These are phyloP conservation scores for Puntigrus tetrazona DNA, from an alignment of 2,113 vertebrate species.

Conservation along the genomic window DNA sequence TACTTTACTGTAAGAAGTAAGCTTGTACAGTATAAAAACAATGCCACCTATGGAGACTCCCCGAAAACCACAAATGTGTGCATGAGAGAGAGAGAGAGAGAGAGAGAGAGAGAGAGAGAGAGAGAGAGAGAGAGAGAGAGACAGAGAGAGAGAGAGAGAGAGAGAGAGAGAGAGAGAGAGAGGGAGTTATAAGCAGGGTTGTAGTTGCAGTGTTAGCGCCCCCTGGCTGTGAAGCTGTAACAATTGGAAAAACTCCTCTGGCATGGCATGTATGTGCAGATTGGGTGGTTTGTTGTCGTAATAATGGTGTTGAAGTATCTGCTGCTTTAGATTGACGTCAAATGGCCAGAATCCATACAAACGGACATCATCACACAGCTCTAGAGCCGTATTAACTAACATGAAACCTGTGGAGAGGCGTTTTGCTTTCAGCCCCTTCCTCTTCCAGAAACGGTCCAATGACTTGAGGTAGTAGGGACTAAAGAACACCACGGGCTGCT, in stretches of 20 bases:
- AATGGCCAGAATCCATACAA: conserved; percentile 29
- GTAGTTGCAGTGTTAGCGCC: not conserved
- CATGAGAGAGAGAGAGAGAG: too few relatives aligned
- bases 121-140: too few relatives aligned
- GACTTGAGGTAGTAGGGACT: not conserved
- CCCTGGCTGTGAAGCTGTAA: conserved; percentile 24
- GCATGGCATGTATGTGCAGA: not conserved
- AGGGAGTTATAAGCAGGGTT: conserved; percentile 3
- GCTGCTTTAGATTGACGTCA: not conserved
- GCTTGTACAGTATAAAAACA: too few relatives aligned
- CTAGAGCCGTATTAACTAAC: conserved; percentile 7
- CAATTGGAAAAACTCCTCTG: not conserved
- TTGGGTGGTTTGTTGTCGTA: not conserved
- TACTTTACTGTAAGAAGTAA: too few relatives aligned
- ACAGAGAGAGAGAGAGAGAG: too few relatives aligned
- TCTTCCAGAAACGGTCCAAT: not conserved
- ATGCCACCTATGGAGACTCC: too few relatives aligned
- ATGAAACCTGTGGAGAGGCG: conserved; percentile 22
- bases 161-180: too few relatives aligned
- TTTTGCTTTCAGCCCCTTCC: not conserved
- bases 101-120: too few relatives aligned
- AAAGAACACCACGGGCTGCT: conserved; percentile 6
- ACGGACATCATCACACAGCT: conserved; percentile 13
- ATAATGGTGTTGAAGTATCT: not conserved
- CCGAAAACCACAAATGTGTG: too few relatives aligned